Evolutionary conservation across 2,888 invertebrate genomes (phyloP), one percentile per base, ranked within the genome.

Genomic region (Pyrochroa serraticornis): DNA sequence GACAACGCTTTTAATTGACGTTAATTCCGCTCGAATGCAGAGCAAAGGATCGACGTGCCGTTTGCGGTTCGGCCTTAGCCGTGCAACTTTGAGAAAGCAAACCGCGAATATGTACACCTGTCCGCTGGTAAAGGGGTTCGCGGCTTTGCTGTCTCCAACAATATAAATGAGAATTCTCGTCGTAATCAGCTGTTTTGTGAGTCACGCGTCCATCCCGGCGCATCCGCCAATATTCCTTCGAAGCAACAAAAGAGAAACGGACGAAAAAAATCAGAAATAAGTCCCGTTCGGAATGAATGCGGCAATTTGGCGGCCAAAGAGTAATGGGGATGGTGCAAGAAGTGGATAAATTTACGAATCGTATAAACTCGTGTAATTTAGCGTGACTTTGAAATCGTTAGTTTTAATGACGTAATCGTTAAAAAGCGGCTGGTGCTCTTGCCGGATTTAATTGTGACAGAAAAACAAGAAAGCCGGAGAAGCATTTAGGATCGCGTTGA

Each of bases 301-400:
- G 22, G 22, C 22, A 22, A 5, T 22, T 22, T 22, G 5, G 22
- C 22, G 22, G 22, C 22, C 22, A 43, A 52, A 52, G 52, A 44
- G 22, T 56, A 49, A 49, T 49, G 45, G 39, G 37, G 45, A 52
- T 37, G 38, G 39, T 34, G 9, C 42, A 50, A 50, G 45, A 44
- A 47, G 33, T n/a, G 50, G 39, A 45, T 38, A 52, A 56, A 50
- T 56, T 46, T 13, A 41, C 42, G 48, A 47, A 58, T 52, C 46
- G 51, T 35, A 53, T 53, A 53, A 52, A 58, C 37, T 51, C 58
- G 47, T 39, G 51, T 58, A 58, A 58, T 52, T 58, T 52, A 47
- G 46, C 52, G 38, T 37, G 44, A 38, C 50, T 49, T 47, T 33
- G 51, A 51, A 52, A 52, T 58, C 58, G 51, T 58, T 58, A 50